Evolutionary conservation across 2,113 vertebrate species (phyloP), one percentile per base, ranked within the genome.

Genomic region (Pteropus alecto): DNA sequence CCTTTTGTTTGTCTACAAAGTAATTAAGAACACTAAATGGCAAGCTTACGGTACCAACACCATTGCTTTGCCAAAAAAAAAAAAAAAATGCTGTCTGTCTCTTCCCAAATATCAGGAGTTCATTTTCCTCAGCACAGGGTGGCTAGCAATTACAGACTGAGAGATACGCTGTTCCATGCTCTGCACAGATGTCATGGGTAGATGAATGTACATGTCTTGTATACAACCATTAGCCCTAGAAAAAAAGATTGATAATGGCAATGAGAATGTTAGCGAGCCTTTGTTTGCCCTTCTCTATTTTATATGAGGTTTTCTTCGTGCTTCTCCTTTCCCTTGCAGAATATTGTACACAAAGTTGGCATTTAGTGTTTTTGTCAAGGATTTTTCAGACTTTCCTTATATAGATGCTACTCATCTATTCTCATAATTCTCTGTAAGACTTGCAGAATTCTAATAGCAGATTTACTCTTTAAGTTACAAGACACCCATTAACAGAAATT

Each of bases 161-260:
- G 19, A 70, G 95, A 96, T 54, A 83, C 0, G 1, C 48, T 77
- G 22, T 81, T 71, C 92, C 58, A 13, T 43, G 51, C 9, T 74
- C 93, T 77, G 24, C 94, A 95, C 54, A 82, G 90, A 95, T 83
- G 96, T 90, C 56, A 0, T 77, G 48, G 46, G 33, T 82, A 96
- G 97, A 97, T 93, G 73, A 97, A 96, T 96, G 97, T 48, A 12
- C 61, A 19, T 77, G 81, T 94, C 94, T 90, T 63, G n/a, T 63
- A 88, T 43, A 91, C 5, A 92, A 71, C 67, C 90, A 96, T 97
- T 97, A 96, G 79, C 81, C 41, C 65, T 67, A 43, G 67, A 67
- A 24, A 84, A 82, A 96, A 96, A 96, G 92, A 96, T 96, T 88
- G 87, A 97, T 96, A 96, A 96, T 93, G 68, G 81, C 90, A 87